Evolutionary conservation across 2,888 invertebrate genomes (phyloP).

Genomic region (Stegana nigrithorax): DNA sequence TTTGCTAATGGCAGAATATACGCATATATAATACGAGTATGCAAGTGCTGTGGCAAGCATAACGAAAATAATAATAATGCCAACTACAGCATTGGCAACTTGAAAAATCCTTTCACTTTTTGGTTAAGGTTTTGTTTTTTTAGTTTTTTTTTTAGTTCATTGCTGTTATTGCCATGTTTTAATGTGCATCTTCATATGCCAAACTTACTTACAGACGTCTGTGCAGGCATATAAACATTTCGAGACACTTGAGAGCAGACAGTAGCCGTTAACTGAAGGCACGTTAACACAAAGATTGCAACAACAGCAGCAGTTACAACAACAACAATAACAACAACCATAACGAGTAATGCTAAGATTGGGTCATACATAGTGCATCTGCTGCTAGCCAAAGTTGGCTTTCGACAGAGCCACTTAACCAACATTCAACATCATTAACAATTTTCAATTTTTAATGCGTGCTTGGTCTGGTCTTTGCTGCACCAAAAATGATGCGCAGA

Average conservation of each 20-base stretch:
- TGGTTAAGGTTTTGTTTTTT: too few relatives aligned
- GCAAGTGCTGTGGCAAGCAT: conserved; percentile 21
- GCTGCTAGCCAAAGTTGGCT: conserved; percentile 2
- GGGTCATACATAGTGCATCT: conserved; percentile 21
- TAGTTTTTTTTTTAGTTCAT: too few relatives aligned
- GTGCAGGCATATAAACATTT: too few relatives aligned
- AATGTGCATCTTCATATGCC: too few relatives aligned
- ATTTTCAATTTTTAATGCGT: conserved; percentile 40
- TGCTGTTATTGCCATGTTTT: too few relatives aligned
- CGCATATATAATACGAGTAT: conserved; percentile 19
- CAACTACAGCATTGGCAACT: neutral
- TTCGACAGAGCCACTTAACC: conserved; percentile 27
- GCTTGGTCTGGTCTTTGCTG: conserved; percentile 1
- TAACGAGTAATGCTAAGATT: conserved; percentile 7
- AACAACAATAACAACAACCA: neutral
- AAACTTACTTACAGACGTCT: too few relatives aligned
- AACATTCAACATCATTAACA: conserved; percentile 33
- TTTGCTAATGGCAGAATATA: too few relatives aligned
- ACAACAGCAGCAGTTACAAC: neutral
- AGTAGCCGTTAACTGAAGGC: conserved; percentile 37
- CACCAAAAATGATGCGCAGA: conserved; percentile 8
- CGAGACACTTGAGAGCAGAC: too few relatives aligned
- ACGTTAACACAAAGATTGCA: conserved; percentile 27
- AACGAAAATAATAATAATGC: neutral
- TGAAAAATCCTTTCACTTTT: conserved; percentile 57